These are phyloP conservation scores for Gallinago undulata DNA, from an alignment of 2,113 vertebrate species.

Conservation along the genomic window DNA sequence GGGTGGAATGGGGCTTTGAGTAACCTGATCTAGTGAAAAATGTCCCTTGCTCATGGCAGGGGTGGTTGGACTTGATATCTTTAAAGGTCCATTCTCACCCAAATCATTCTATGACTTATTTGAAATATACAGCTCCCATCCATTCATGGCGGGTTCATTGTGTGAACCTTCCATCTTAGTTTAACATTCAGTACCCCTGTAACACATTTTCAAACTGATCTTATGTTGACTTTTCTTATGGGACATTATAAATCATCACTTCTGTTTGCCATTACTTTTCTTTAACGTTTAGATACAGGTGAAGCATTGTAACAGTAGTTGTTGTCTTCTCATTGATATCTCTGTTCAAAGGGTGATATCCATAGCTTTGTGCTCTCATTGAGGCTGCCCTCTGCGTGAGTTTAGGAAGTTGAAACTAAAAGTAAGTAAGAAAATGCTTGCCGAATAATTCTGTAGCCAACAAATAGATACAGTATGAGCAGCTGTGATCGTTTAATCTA, in stretches of 20 bases:
- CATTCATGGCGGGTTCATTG: not conserved
- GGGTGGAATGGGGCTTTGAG: not conserved
- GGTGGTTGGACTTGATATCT: not conserved
- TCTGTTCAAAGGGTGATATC: not conserved
- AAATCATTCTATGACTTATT: not conserved
- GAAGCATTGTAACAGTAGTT: not conserved
- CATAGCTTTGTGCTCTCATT: not conserved
- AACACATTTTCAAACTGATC: not conserved
- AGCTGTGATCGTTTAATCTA: not conserved
- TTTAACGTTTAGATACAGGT: not conserved
- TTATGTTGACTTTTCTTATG: not conserved
- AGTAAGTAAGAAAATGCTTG: not conserved
- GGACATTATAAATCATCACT: not conserved
- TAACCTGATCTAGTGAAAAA: not conserved
- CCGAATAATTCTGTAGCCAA: not conserved
- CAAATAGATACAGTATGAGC: not conserved
- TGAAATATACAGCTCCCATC: not conserved
- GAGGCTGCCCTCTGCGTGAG: not conserved
- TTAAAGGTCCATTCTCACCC: not conserved
- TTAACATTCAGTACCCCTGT: not conserved
- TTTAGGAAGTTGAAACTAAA: not conserved
- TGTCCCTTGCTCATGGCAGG: not conserved
- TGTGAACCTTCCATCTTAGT: not conserved
- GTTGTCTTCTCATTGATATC: not conserved
- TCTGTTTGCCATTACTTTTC: not conserved